These are phyloP conservation scores for Virgularia gustaviana DNA, from an alignment of 92 coral and sea anemone species.

Conservation along the genomic window DNA sequence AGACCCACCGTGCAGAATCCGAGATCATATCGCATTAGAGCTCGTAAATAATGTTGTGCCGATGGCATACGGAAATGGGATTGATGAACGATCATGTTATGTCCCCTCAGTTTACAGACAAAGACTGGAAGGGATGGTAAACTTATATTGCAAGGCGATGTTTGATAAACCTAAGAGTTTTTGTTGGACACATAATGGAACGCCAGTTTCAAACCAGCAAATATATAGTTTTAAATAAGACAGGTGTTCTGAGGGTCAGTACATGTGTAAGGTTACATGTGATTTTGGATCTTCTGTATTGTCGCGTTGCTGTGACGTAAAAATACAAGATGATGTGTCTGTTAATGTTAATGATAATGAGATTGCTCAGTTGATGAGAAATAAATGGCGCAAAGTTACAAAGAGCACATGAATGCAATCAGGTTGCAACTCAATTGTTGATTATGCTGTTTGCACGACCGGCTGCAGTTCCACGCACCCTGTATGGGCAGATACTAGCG, in stretches of 20 bases:
- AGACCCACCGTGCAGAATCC: background rate
- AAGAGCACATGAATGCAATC: too few relatives aligned
- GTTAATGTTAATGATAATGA: too few relatives aligned
- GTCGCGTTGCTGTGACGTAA: too few relatives aligned
- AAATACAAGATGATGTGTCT: too few relatives aligned
- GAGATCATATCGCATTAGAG: background rate
- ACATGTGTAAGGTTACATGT: slow-evolving; percentile 6
- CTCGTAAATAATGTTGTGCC: background rate
- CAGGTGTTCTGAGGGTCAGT: background rate
- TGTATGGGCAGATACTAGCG: too few relatives aligned
- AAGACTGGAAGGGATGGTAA: background rate
- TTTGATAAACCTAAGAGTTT: background rate
- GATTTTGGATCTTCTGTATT: too few relatives aligned
- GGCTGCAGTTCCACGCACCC: too few relatives aligned
- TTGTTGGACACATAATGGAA: background rate
- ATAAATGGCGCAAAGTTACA: too few relatives aligned
- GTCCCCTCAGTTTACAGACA: background rate
- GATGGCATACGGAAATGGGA: background rate
- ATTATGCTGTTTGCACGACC: too few relatives aligned
- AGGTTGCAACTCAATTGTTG: too few relatives aligned
- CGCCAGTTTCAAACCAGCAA: background rate
- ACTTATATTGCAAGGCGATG: background rate
- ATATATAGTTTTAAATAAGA: background rate
- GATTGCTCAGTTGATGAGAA: too few relatives aligned
- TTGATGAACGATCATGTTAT: background rate